phyloP scores from a whole-genome alignment of 1,140 invertebrate species.

The Solenopsis invicta region DNA sequence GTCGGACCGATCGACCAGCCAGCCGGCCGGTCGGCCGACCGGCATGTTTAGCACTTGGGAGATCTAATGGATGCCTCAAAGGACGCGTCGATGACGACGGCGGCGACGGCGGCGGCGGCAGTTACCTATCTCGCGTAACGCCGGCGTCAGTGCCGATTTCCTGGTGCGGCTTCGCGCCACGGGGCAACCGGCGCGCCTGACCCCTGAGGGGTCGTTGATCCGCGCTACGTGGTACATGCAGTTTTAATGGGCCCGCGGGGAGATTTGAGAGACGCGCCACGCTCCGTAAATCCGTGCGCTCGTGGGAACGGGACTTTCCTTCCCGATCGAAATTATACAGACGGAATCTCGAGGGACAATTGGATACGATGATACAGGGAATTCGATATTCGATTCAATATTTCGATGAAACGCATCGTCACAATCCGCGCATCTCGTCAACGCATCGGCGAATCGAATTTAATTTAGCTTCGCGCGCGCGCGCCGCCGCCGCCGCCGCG shows the following conservation, averaged over 20 bases:
- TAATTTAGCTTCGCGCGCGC: constrained; percentile 15
- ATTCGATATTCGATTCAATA: neutral
- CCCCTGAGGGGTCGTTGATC: constrained; percentile 74
- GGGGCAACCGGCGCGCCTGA: constrained; percentile 68
- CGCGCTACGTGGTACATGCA: constrained; percentile 65
- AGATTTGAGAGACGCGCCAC: constrained; percentile 68
- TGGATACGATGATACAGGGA: neutral
- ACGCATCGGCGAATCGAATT: constrained; percentile 1
- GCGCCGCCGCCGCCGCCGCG: no score
- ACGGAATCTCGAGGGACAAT: neutral
- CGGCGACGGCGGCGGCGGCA: constrained; percentile 22
- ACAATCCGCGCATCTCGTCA: neutral
- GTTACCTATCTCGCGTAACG: constrained; percentile 53
- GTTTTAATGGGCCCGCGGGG: constrained; percentile 72
- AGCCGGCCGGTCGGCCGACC: constrained; percentile 57
- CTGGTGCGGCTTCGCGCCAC: constrained; percentile 66
- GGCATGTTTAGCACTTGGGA: constrained; percentile 73
- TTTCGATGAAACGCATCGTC: neutral
- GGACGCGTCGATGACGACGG: constrained; percentile 40
- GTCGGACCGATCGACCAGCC: constrained; percentile 64
- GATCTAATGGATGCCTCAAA: constrained; percentile 75
- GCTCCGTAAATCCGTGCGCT: constrained; percentile 64
- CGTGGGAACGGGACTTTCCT: constrained; percentile 68
- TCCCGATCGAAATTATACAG: constrained; percentile 36
- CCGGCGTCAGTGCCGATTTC: constrained; percentile 73